Evolutionary conservation across 2,888 invertebrate genomes (phyloP).

Genomic region (Tillus elongatus): DNA sequence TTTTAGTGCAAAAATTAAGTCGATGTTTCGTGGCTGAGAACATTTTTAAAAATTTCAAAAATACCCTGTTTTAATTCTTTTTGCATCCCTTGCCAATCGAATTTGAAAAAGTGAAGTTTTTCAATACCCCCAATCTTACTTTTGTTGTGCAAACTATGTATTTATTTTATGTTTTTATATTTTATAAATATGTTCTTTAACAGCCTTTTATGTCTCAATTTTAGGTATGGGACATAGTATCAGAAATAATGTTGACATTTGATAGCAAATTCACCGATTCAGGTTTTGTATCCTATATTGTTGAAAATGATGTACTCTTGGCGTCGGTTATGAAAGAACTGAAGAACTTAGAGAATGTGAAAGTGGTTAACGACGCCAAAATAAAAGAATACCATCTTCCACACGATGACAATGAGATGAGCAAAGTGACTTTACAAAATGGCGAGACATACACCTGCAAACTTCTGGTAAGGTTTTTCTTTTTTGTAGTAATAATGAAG

Average conservation of each 20-base stretch:
- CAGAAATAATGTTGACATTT: constrained; percentile 82
- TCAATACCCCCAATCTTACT: too few relatives aligned
- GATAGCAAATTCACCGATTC: constrained; percentile 61
- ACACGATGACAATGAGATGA: constrained; percentile 31
- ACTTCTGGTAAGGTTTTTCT: constrained; percentile 52
- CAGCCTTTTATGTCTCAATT: too few relatives aligned
- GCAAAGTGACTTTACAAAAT: constrained; percentile 52
- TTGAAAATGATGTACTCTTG: constrained; percentile 86
- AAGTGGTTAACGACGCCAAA: constrained; percentile 59
- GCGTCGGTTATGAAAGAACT: constrained; percentile 59
- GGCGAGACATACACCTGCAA: constrained; percentile 57
- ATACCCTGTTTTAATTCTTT: too few relatives aligned
- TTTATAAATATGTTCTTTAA: too few relatives aligned
- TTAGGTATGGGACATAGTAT: constrained; percentile 91
- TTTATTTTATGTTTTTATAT: too few relatives aligned
- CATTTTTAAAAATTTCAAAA: too few relatives aligned
- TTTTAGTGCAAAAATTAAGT: too few relatives aligned
- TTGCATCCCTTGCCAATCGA: too few relatives aligned
- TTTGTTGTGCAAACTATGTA: too few relatives aligned
- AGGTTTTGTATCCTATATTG: constrained; percentile 75
- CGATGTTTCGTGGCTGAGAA: too few relatives aligned
- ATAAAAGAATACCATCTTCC: constrained; percentile 57
- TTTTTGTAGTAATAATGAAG: background rate
- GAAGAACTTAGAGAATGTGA: constrained; percentile 49
- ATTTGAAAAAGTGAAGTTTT: too few relatives aligned